Evolutionary conservation across 2,113 vertebrate genomes (phyloP).

Genomic region (Microcebus tavaratra): DNA sequence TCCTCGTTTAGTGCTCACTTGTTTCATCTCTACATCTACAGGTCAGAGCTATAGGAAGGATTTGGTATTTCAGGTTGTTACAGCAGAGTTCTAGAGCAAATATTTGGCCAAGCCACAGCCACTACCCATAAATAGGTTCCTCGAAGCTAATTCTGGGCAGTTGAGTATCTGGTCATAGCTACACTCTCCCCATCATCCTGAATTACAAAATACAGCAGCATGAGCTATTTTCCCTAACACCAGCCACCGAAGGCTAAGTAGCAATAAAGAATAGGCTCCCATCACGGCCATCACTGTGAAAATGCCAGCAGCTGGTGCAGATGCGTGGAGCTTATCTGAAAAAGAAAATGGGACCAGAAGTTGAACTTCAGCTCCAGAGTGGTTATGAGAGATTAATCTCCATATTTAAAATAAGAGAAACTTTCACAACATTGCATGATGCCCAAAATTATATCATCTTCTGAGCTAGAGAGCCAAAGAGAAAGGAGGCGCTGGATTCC

Average conservation of each 20-base stretch:
- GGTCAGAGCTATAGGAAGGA: background rate
- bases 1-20: background rate
- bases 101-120: background rate
- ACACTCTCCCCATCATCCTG: background rate
- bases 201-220: background rate
- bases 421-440: background rate
- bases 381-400: constrained; percentile 14
- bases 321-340: background rate
- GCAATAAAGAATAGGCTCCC: background rate
- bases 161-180: background rate
- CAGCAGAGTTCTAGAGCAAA: background rate
- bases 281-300: background rate
- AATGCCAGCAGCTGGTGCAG: background rate
- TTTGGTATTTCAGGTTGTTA: background rate
- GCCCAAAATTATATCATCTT: background rate
- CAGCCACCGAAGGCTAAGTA: background rate
- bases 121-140: background rate
- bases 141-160: background rate
- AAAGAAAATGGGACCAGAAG: background rate
- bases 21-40: background rate
- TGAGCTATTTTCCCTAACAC: background rate
- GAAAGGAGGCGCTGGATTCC: background rate
- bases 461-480: constrained; percentile 25
- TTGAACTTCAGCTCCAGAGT: background rate
- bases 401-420: background rate